These are phyloP conservation scores for Micoletzkya japonica DNA, from an alignment of 2,888 invertebrate genomes.

Conservation along the genomic window DNA sequence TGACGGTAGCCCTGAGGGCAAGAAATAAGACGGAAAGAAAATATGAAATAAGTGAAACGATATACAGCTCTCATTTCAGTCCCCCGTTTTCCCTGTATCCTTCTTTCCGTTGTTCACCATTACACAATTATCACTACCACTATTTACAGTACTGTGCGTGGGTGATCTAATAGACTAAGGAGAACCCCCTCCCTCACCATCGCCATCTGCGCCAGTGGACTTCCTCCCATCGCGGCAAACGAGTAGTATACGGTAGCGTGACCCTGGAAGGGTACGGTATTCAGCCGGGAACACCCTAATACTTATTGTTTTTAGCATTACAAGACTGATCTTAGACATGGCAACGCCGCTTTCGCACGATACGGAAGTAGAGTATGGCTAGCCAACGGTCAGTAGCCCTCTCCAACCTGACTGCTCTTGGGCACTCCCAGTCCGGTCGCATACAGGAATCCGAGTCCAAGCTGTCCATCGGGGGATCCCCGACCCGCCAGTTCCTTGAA, in stretches of 20 bases:
- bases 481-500: slow-evolving; percentile 71
- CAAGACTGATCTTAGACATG: no score
- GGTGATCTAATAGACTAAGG: no score
- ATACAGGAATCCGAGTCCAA: slow-evolving; percentile 69
- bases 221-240: slow-evolving; percentile 85
- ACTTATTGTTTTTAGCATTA: no score
- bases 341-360: no score
- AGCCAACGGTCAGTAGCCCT: background rate
- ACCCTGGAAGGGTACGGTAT: slow-evolving; percentile 37
- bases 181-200: no score
- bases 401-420: slow-evolving; percentile 42
- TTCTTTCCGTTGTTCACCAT: background rate
- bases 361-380: no score
- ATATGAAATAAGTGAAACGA: background rate
- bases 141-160: background rate
- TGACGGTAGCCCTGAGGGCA: slow-evolving; percentile 79
- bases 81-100: slow-evolving; percentile 1
- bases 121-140: background rate
- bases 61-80: background rate
- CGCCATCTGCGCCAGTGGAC: slow-evolving; percentile 92
- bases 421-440: slow-evolving; percentile 65
- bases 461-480: slow-evolving; percentile 86
- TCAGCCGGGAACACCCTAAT: no score
- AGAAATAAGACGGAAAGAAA: background rate
- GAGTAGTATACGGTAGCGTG: slow-evolving; percentile 84